phyloP scores from a whole-genome alignment of 2,888 invertebrate species.

The Tetragnatha montana region DNA sequence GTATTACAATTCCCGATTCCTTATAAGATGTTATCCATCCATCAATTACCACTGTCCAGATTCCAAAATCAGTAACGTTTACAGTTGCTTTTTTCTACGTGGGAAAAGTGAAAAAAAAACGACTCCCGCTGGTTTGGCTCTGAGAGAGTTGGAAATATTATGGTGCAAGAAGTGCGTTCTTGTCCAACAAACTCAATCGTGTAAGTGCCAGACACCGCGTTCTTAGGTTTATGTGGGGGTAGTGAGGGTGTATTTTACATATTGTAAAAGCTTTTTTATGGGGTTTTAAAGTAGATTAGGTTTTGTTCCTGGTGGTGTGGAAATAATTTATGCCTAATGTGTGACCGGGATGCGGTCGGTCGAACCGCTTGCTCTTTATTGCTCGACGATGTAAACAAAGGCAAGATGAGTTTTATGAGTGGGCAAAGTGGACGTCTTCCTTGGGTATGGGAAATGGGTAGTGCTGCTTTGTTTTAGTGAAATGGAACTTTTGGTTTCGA shows the following conservation, averaged over 20 bases:
- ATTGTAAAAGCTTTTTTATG: slow-evolving; percentile 30
- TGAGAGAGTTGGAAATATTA: background rate
- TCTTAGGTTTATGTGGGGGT: background rate
- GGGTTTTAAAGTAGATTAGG: slow-evolving; percentile 15
- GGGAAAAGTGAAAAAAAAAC: too few relatives aligned
- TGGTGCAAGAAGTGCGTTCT: background rate
- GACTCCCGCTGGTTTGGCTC: too few relatives aligned
- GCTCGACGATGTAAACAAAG: background rate
- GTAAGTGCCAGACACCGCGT: background rate
- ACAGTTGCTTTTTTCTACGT: too few relatives aligned
- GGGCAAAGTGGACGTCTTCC: too few relatives aligned
- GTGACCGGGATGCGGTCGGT: background rate
- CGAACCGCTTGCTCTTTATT: background rate
- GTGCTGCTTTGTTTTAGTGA: too few relatives aligned
- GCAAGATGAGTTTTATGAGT: background rate
- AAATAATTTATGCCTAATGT: background rate
- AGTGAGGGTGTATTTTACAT: background rate
- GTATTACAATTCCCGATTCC: too few relatives aligned
- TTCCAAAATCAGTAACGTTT: too few relatives aligned
- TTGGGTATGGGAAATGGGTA: too few relatives aligned
- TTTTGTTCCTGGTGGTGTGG: background rate
- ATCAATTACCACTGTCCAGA: too few relatives aligned
- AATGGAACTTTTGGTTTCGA: too few relatives aligned
- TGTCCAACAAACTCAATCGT: slow-evolving; percentile 12
- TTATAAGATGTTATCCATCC: too few relatives aligned